Evolutionary conservation across 2,888 invertebrate genomes (phyloP), one percentile per base, ranked within the genome.

Genomic region (Rutpela maculata): DNA sequence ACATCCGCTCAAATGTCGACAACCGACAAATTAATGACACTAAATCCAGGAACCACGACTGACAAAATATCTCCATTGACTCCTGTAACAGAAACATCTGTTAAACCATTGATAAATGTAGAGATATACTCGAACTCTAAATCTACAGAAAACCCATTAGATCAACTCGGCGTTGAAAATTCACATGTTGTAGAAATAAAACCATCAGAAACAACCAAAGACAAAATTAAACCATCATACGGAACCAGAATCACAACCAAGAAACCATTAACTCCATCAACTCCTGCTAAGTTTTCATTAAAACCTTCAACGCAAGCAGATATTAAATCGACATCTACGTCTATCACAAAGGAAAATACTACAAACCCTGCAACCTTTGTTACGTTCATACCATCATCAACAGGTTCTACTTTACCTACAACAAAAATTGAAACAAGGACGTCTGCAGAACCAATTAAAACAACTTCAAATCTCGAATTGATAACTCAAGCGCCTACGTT

Each of bases 81-180:
- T 35, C 68, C 73, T n/a, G 19, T 26, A 72, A 56, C 31, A 15
- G 72, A 72, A 63, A 5, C 56, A 10, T 3, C 43, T 2, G 7
- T 43, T 5, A 74, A 74, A 19, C 77, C 83, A 19, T 26, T 71
- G 18, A 71, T 84, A 62, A 81, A 82, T 31, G 85, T 85, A 10
- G 82, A 84, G 75, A 80, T 81, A 74, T 80, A 76, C 63, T 78
- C 84, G 10, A 82, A 84, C 68, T 82, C 82, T 71, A 75, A 77
- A 62, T 81, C 82, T 26, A 84, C 80, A 50, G 82, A 26, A 72
- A 86, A 77, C 78, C 83, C 82, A 72, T 77, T 9, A 38, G 67
- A 76, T 9, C 66, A 69, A 66, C 2, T 50, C 12, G 60, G 15
- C 12, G 38, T 18, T 68, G 72, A 63, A 67, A 66, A 57, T 56